Percentiles rank a stretch among this genome's conserved stretches.
phyloP scores from a whole-genome alignment of 2,888 invertebrate species.

The Timema cristinae region DNA sequence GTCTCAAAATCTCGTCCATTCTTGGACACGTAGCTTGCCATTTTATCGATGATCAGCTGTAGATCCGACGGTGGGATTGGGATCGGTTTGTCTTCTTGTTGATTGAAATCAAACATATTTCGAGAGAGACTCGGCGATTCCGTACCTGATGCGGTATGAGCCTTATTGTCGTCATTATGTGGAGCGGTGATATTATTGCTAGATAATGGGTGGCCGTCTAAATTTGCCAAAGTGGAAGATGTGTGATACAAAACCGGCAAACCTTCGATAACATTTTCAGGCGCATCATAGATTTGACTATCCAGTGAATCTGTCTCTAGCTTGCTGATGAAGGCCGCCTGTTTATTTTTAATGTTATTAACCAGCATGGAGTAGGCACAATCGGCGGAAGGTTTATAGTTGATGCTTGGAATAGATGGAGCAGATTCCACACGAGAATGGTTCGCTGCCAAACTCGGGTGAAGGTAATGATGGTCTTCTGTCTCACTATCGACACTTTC shows the following conservation, averaged over 20 bases:
- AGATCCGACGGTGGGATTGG: slow-evolving; percentile 61
- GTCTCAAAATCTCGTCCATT: slow-evolving; percentile 93
- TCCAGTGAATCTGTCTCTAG: slow-evolving; percentile 9
- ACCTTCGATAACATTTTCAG: slow-evolving; percentile 24
- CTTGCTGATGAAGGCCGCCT: slow-evolving; percentile 25
- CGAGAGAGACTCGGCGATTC: too few species aligned
- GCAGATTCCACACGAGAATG: slow-evolving; percentile 55
- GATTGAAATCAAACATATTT: neutral
- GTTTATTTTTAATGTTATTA: slow-evolving; percentile 74
- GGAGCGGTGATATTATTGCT: too few species aligned
- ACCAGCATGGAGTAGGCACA: slow-evolving; percentile 86
- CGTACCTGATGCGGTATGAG: too few species aligned
- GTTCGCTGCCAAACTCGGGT: slow-evolving; percentile 69
- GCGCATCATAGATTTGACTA: neutral
- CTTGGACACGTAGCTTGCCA: slow-evolving; percentile 93
- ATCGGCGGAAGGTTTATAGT: slow-evolving; percentile 78
- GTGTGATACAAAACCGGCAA: slow-evolving; percentile 24
- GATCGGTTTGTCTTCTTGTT: neutral
- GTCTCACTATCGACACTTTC: slow-evolving; percentile 11
- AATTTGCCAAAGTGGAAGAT: neutral
- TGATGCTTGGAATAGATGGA: slow-evolving; percentile 59
- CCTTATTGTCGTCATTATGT: too few species aligned
- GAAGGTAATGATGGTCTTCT: slow-evolving; percentile 62
- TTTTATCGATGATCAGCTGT: slow-evolving; percentile 88
- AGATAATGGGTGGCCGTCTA: neutral